Evolutionary conservation across 2,888 invertebrate genomes (phyloP).

Genomic region (Muschampia plurimacula): DNA sequence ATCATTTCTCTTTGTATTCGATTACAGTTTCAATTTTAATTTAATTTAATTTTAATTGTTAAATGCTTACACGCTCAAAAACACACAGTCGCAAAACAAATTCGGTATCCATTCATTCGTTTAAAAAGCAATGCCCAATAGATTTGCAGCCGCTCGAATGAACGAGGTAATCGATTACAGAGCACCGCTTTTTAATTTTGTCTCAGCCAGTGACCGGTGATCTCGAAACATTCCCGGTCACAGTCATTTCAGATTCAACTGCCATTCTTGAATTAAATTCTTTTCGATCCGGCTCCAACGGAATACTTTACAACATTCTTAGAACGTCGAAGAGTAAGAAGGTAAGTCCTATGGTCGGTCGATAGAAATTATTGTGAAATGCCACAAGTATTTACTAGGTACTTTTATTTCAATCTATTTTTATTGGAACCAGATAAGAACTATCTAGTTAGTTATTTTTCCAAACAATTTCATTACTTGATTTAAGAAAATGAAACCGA

Average conservation of each 20-base stretch:
- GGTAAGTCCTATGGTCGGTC: constrained; percentile 26
- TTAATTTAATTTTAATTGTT: background rate
- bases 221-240: constrained; percentile 49
- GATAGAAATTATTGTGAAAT: constrained; percentile 33
- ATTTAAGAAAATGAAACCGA: background rate
- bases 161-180: constrained; percentile 26
- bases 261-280: constrained; percentile 51
- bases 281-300: constrained; percentile 44
- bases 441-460: background rate
- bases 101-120: constrained; percentile 23
- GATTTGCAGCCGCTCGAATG: constrained; percentile 23
- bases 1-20: background rate
- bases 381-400: constrained; percentile 1
- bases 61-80: constrained; percentile 5
- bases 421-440: background rate
- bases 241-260: constrained; percentile 47
- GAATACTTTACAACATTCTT: constrained; percentile 42
- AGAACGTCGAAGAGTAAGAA: constrained; percentile 18
- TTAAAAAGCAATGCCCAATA: constrained; percentile 21
- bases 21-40: background rate
- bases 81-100: constrained; percentile 10
- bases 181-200: constrained; percentile 36
- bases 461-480: background rate
- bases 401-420: background rate
- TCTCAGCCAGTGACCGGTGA: constrained; percentile 39